A percentile compares a stretch with the other conserved stretches of the same genome.
Conservation (phyloP, 2,797 vertebrate species). For the Geotrypetes seraphini region DNA sequence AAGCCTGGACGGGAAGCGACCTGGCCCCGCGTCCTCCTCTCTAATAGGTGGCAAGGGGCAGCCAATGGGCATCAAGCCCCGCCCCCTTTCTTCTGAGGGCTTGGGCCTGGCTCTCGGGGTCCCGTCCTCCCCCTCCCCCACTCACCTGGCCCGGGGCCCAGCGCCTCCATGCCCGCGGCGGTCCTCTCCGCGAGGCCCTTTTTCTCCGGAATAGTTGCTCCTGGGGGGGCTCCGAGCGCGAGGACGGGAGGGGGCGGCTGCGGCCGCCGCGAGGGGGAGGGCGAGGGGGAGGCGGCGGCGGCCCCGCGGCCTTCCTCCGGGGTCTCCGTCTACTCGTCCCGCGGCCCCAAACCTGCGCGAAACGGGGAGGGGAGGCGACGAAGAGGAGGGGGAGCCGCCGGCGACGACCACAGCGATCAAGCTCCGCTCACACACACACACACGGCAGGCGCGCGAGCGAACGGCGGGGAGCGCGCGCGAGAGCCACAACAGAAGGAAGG, state of each 20-base stretch:
- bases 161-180: constrained; percentile 84
- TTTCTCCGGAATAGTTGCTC: constrained; percentile 56
- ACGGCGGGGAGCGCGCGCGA: constrained; percentile 8
- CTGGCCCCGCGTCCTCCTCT: too few species aligned
- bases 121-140: background rate
- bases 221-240: constrained; percentile 51
- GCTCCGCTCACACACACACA: background rate
- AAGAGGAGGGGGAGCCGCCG: too few species aligned
- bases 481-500: constrained; percentile 2
- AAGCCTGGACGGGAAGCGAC: too few species aligned
- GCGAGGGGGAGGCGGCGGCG: constrained; percentile 29
- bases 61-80: too few species aligned
- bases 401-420: background rate
- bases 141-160: constrained; percentile 77
- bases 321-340: constrained; percentile 1
- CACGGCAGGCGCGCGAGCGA: constrained; percentile 3
- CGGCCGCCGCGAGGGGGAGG: background rate
- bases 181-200: constrained; percentile 61
- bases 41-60: too few species aligned
- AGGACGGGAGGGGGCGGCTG: constrained; percentile 30
- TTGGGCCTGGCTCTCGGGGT: too few species aligned
- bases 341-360: too few species aligned
- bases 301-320: constrained; percentile 29
- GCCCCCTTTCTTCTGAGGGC: too few species aligned
- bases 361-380: too few species aligned